Conservation (phyloP, 2,888 invertebrate genomes). For the Cylloceria caligata region DNA sequence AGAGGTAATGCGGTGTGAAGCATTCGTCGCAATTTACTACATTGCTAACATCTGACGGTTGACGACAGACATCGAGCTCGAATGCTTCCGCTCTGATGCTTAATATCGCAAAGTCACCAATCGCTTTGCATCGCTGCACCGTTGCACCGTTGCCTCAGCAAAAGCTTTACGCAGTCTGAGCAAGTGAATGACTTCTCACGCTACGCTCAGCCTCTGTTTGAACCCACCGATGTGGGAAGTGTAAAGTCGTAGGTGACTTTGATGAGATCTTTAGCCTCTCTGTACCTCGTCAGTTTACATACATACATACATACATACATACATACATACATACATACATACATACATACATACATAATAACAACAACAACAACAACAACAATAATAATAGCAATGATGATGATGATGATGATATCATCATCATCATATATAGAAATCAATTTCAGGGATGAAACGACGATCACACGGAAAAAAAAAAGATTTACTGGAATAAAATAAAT, state of each 20-base stretch:
- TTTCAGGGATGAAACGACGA: too few relatives aligned
- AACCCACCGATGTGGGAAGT: neutral
- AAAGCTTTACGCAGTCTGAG: neutral
- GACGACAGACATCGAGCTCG: slow-evolving; percentile 7
- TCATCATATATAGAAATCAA: too few relatives aligned
- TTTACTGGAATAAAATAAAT: too few relatives aligned
- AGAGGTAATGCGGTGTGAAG: neutral
- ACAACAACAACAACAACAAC: too few relatives aligned
- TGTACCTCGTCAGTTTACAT: neutral
- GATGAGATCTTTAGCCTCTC: neutral
- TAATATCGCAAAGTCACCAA: slow-evolving; percentile 22
- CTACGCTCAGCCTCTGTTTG: neutral
- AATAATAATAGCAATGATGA: too few relatives aligned
- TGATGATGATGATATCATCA: too few relatives aligned
- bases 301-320: too few relatives aligned
- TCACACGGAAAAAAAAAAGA: too few relatives aligned
- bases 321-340: too few relatives aligned
- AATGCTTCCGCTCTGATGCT: slow-evolving; percentile 6
- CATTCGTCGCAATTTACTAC: neutral
- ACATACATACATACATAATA: too few relatives aligned
- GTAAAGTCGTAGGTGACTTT: neutral
- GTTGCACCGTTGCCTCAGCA: slow-evolving; percentile 8
- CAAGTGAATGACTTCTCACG: slow-evolving; percentile 1
- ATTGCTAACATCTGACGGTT: neutral
- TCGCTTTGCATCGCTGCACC: slow-evolving; percentile 14